Evolutionary conservation across 2,797 vertebrate species (phyloP).

Genomic region (Menidia menidia): DNA sequence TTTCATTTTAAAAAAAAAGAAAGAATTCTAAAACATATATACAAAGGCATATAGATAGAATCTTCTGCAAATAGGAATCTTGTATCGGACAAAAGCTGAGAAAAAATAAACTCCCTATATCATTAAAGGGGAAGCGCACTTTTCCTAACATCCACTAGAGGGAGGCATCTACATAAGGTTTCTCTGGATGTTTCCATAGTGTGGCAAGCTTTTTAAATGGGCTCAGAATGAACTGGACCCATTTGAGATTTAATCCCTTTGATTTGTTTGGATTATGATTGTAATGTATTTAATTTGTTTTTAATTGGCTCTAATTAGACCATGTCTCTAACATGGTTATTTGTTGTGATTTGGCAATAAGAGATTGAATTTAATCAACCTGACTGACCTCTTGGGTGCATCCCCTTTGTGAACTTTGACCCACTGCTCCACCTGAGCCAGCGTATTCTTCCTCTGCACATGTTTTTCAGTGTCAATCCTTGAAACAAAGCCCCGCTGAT

Average conservation of each 20-base stretch:
- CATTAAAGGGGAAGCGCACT: not conserved
- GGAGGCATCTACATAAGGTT: conserved; percentile 47
- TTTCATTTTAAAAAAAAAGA: conserved; percentile 9
- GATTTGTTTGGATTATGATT: no score
- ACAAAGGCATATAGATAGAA: no score
- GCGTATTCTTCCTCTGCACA: conserved; percentile 89
- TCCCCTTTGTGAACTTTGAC: conserved; percentile 95
- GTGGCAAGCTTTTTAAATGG: no score
- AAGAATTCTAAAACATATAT: no score
- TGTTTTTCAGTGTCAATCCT: conserved; percentile 87
- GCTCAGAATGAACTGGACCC: no score
- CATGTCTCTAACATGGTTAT: no score
- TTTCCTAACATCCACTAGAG: conserved; percentile 65
- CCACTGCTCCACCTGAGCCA: conserved; percentile 96
- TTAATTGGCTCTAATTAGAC: no score
- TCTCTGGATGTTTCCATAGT: no score
- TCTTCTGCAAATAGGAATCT: no score
- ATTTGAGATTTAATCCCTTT: no score
- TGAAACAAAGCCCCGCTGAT: conserved; percentile 85
- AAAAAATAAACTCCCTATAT: not conserved
- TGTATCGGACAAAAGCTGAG: not conserved
- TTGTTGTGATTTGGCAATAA: no score
- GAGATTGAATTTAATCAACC: not conserved
- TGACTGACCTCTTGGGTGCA: conserved; percentile 78
- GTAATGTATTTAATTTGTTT: no score